A percentile compares a stretch with the other conserved stretches of the same genome.
phyloP scores from a whole-genome alignment of 2,888 invertebrate species.

The Meta bourneti region DNA sequence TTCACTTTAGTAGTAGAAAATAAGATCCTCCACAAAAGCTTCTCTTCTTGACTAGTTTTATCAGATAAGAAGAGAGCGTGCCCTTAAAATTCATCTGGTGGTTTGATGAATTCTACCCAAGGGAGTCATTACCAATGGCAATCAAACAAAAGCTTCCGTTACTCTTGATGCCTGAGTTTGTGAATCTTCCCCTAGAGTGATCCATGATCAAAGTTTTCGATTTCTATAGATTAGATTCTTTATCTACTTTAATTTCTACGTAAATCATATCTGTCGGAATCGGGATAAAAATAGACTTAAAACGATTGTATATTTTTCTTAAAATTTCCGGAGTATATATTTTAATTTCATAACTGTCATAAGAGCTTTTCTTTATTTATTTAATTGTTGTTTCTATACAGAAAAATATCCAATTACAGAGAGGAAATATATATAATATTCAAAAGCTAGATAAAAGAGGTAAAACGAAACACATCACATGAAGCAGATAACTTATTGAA shows the following conservation, averaged over 20 bases:
- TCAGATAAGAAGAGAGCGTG: not conserved
- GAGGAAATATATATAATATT: too few relatives aligned
- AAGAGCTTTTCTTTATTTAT: too few relatives aligned
- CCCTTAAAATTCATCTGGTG: not conserved
- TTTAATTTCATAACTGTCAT: too few relatives aligned
- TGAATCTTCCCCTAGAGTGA: not conserved
- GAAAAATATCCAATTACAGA: too few relatives aligned
- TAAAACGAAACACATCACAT: too few relatives aligned
- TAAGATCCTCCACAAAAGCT: not conserved
- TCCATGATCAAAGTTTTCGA: not conserved
- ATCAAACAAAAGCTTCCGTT: not conserved
- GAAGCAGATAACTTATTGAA: too few relatives aligned
- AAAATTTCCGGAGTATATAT: too few relatives aligned
- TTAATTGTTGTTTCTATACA: too few relatives aligned
- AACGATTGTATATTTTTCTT: too few relatives aligned
- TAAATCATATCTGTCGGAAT: not conserved
- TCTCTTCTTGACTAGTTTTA: not conserved
- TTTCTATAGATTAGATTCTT: not conserved
- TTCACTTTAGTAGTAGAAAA: not conserved
- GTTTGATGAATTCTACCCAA: slow-evolving; percentile 15
- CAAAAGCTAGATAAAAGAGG: too few relatives aligned
- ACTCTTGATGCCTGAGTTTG: not conserved
- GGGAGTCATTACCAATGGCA: slow-evolving; percentile 24
- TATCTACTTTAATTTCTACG: not conserved
- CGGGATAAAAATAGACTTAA: too few relatives aligned